Conservation (phyloP, 2,797 vertebrate species). For the Spea hammondii region DNA sequence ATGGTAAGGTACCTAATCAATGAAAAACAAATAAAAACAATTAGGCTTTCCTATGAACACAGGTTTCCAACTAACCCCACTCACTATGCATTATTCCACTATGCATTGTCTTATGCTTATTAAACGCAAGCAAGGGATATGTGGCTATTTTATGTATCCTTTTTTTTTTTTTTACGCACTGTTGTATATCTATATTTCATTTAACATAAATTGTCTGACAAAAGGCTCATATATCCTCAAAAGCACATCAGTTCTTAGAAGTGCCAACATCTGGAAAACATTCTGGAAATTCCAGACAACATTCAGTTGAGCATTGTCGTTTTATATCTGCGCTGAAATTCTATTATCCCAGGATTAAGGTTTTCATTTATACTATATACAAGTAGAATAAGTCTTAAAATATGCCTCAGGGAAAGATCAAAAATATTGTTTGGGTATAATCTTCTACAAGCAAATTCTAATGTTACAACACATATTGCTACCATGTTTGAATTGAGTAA, state of each 20-base stretch:
- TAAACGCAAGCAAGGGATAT: too few relatives aligned
- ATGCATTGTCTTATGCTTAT: too few relatives aligned
- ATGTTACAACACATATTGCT: neutral
- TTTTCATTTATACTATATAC: neutral
- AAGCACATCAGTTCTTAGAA: neutral
- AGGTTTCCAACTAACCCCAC: too few relatives aligned
- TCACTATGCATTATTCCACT: too few relatives aligned
- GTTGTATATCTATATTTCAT: too few relatives aligned
- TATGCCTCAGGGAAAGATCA: neutral
- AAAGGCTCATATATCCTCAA: neutral
- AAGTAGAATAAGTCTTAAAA: neutral
- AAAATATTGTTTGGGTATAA: constrained; percentile 1
- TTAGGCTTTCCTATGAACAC: too few relatives aligned
- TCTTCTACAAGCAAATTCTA: neutral
- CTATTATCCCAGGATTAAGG: neutral
- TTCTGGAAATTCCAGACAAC: neutral
- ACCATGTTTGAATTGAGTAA: too few relatives aligned
- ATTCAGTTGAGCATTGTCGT: neutral
- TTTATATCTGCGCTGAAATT: neutral
- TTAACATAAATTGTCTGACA: neutral
- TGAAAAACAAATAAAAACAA: too few relatives aligned
- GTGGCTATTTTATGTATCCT: too few relatives aligned
- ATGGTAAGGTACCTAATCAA: too few relatives aligned
- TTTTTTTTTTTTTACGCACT: too few relatives aligned
- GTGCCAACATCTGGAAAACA: neutral